Evolutionary conservation across 2,888 invertebrate genomes (phyloP), one percentile per base, ranked within the genome.

Genomic region (Agrochola lota): DNA sequence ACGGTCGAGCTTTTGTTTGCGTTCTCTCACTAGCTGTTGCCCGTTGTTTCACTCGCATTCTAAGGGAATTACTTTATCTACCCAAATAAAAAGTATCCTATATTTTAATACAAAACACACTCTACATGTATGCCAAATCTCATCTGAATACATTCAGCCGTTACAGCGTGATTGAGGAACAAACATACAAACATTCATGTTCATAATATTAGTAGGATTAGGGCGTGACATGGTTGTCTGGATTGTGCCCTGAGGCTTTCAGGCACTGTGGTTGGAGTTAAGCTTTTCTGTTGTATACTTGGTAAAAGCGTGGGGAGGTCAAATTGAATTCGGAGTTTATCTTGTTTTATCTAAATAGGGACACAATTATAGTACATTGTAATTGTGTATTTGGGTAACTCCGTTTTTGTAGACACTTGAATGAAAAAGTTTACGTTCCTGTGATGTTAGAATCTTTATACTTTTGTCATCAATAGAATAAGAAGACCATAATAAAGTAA

Each of bases 1-100:
- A 11, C 35, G 59, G 72, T 63, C 68, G 17, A 66, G 78, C 68
- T 74, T 85, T 77, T 86, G 73, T 73, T 78, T 71, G 62, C 57
- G 12, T 55, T 73, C 15, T 55, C 23, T 4, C 23, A 20, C 43
- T 81, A 35, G 23, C 26, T 23, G 1, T 23, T 23, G 26, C 1
- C 11, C 1, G 52, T 20, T 35, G 74, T 26, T 62, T 80, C 1
- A 23, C 23, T 43, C 23, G 6, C 1, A 9, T 49, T 0, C 1
- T 40, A 70, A 0, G 2, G 9, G 80, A 55, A 43, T 2, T 64
- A 1, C 40, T 30, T 17, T 8, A 60, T 30, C 8, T 60, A 30
- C 60, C 8, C 17, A 8, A 30, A 30, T 60, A 30, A 30, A 30
- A 30, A 30, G 2, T 23, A 49, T 15, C 2, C 9, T 30, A 23